Evolutionary conservation across 2,888 invertebrate species (phyloP).

Genomic region (Sinotaia quadrata): DNA sequence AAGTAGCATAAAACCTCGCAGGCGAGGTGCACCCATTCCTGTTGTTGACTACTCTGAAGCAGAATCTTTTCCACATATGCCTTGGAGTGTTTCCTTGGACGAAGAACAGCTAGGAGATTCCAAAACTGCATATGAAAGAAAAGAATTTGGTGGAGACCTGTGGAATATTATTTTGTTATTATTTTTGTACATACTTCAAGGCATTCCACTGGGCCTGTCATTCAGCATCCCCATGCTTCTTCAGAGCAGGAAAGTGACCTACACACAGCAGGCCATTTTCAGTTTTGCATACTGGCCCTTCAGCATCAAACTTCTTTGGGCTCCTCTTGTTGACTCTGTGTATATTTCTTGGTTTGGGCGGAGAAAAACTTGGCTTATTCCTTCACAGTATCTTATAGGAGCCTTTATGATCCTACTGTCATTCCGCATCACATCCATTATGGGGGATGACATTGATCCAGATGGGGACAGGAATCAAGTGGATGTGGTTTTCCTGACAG

Average conservation of each 20-base stretch:
- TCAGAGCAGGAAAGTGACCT: constrained; percentile 90
- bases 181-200: constrained; percentile 90
- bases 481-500: constrained; percentile 77
- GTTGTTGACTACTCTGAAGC: constrained; percentile 41
- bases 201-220: constrained; percentile 91
- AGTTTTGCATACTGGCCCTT: constrained; percentile 94
- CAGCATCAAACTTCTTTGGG: constrained; percentile 94
- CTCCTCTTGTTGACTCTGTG: constrained; percentile 95
- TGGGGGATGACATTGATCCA: constrained; percentile 78
- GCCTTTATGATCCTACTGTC: constrained; percentile 91
- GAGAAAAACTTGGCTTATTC: constrained; percentile 91
- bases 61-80: constrained; percentile 49
- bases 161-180: constrained; percentile 87
- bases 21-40: constrained; percentile 15
- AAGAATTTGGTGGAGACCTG: constrained; percentile 61
- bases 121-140: constrained; percentile 14
- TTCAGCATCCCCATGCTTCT: constrained; percentile 96
- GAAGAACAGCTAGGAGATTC: constrained; percentile 21
- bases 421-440: constrained; percentile 76
- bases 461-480: constrained; percentile 43
- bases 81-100: constrained; percentile 31
- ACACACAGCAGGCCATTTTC: constrained; percentile 87
- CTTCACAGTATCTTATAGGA: constrained; percentile 91
- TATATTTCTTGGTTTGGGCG: constrained; percentile 88
- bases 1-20: constrained; percentile 18